A percentile compares a stretch with the other conserved stretches of the same genome.
Evolutionary conservation across 2,797 vertebrate species (phyloP).

Genomic region (Jordanella pulchra): DNA sequence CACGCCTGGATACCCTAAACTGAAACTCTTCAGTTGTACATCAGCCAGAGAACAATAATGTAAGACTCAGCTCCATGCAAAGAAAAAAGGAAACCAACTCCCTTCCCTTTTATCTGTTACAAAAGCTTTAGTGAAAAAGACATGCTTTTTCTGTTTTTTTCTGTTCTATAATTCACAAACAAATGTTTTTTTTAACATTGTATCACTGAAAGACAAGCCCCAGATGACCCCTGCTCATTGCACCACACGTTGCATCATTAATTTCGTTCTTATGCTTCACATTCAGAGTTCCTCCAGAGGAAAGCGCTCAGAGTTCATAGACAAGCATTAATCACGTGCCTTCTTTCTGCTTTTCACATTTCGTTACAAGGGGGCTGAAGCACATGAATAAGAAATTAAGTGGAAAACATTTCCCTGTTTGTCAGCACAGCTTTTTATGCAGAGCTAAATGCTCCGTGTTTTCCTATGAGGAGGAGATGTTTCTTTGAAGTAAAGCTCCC

Average conservation of each 20-base stretch:
- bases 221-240: constrained; percentile 22
- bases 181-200: constrained; percentile 8
- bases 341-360: constrained; percentile 37
- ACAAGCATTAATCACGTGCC: constrained; percentile 39
- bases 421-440: constrained; percentile 28
- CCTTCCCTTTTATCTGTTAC: constrained; percentile 1
- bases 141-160: not conserved
- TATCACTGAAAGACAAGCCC: constrained; percentile 12
- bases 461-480: constrained; percentile 11
- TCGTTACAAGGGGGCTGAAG: constrained; percentile 31
- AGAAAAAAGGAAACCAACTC: constrained; percentile 1
- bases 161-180: constrained; percentile 41
- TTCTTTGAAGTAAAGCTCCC: constrained; percentile 39
- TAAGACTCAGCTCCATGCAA: not conserved
- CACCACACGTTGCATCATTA: constrained; percentile 45
- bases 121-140: not conserved
- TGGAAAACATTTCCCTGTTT: constrained; percentile 33
- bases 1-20: not conserved
- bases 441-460: constrained; percentile 20
- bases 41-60: constrained; percentile 4
- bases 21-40: constrained; percentile 5
- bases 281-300: constrained; percentile 17
- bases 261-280: constrained; percentile 54
- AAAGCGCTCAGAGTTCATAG: constrained; percentile 13
- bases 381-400: constrained; percentile 38